phyloP scores from a whole-genome alignment of 2,888 invertebrate species.

The Idaea straminata region DNA sequence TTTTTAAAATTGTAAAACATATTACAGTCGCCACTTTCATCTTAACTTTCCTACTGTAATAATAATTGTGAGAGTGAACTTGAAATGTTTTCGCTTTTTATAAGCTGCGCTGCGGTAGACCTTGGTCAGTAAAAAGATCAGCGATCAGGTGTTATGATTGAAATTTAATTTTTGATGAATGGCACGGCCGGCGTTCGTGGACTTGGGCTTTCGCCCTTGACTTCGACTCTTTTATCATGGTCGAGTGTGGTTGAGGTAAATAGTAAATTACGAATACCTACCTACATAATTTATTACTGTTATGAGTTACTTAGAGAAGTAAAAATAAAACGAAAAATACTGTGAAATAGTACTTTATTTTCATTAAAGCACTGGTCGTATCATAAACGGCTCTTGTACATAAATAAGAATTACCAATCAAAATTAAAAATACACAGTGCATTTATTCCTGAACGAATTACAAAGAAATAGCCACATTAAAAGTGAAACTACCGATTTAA shows the following conservation, averaged over 20 bases:
- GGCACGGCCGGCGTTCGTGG: conserved; percentile 44
- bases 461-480: conserved; percentile 43
- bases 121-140: conserved; percentile 55
- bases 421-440: conserved; percentile 38
- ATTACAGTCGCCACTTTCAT: conserved; percentile 18
- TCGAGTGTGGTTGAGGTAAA: conserved; percentile 10
- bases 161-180: conserved; percentile 68
- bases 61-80: conserved; percentile 13
- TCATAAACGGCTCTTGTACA: conserved; percentile 42
- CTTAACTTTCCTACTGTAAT: conserved; percentile 15
- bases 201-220: conserved; percentile 38
- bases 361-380: conserved; percentile 54
- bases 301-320: no score
- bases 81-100: conserved; percentile 42
- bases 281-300: background rate
- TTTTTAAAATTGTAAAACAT: conserved; percentile 16
- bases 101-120: conserved; percentile 38
- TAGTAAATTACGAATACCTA: background rate
- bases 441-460: conserved; percentile 42
- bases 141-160: conserved; percentile 74
- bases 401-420: conserved; percentile 46
- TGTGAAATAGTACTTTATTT: conserved; percentile 57
- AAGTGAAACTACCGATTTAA: conserved; percentile 73
- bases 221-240: conserved; percentile 28
- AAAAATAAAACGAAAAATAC: conserved; percentile 25